Evolutionary conservation across 2,888 invertebrate genomes (phyloP).

Genomic region (Brachypalpus laphriformis): DNA sequence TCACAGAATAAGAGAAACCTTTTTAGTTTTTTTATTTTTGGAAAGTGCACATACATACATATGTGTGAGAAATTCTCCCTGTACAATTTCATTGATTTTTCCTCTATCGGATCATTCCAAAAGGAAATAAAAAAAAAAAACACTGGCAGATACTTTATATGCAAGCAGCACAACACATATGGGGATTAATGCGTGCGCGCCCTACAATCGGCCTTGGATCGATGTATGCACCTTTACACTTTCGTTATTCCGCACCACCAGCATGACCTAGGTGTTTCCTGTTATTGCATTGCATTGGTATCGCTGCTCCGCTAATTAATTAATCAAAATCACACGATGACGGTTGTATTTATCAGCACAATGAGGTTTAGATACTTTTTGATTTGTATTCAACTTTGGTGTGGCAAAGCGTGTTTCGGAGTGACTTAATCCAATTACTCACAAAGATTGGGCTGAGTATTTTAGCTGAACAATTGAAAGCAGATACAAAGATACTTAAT

Average conservation of each 20-base stretch:
- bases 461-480: constrained; percentile 2
- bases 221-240: not conserved
- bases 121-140: not conserved
- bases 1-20: not conserved
- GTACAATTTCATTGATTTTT: not conserved
- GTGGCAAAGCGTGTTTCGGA: not conserved
- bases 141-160: not conserved
- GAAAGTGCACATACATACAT: too few relatives aligned
- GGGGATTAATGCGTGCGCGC: not conserved
- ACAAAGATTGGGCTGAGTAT: constrained; percentile 5
- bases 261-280: constrained; percentile 36
- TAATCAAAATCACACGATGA: constrained; percentile 35
- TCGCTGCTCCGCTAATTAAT: constrained; percentile 8
- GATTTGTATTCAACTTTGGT: not conserved
- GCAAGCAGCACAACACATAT: not conserved
- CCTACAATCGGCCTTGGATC: constrained; percentile 3
- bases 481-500: constrained; percentile 40
- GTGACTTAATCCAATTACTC: constrained; percentile 19
- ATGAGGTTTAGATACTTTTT: not conserved
- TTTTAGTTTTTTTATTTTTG: not conserved
- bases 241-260: not conserved
- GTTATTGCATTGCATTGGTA: constrained; percentile 24
- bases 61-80: not conserved
- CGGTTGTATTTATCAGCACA: constrained; percentile 11
- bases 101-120: not conserved